These are phyloP conservation scores for Dorcus hopei DNA, from an alignment of 2,888 invertebrate genomes.

Conservation along the genomic window DNA sequence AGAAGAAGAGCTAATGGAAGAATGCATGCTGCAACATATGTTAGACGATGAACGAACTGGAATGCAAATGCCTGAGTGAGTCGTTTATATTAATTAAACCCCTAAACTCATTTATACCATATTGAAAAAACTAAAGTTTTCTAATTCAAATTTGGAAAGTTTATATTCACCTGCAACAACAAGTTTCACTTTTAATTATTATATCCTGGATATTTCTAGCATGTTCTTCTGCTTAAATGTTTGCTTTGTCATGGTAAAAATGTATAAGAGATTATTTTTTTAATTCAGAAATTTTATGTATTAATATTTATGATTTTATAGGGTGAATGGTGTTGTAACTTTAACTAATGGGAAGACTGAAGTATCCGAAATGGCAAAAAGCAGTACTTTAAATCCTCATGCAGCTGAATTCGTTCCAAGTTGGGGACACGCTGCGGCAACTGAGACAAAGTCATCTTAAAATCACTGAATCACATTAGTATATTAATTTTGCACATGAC, in stretches of 20 bases:
- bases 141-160: no score
- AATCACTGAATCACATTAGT: neutral
- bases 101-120: no score
- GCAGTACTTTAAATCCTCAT: constrained; percentile 73
- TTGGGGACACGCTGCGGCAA: constrained; percentile 20
- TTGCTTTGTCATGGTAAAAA: no score
- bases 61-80: constrained; percentile 24
- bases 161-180: no score
- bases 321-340: constrained; percentile 25
- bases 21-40: constrained; percentile 67
- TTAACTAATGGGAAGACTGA: constrained; percentile 14
- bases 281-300: no score
- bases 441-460: constrained; percentile 10
- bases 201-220: no score
- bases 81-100: neutral
- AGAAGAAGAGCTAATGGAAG: constrained; percentile 84
- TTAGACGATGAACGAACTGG: constrained; percentile 61
- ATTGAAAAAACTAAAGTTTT: no score
- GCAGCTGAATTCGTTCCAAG: constrained; percentile 81
- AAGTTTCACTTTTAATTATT: no score
- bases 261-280: no score
- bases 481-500: neutral
- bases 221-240: no score
- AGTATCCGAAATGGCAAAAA: constrained; percentile 53
- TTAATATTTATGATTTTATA: constrained; percentile 14